Percentiles rank a stretch among this genome's conserved stretches.
Conservation (phyloP, 2,113 vertebrate genomes). For the Calyptommatus sinebrachiatus region DNA sequence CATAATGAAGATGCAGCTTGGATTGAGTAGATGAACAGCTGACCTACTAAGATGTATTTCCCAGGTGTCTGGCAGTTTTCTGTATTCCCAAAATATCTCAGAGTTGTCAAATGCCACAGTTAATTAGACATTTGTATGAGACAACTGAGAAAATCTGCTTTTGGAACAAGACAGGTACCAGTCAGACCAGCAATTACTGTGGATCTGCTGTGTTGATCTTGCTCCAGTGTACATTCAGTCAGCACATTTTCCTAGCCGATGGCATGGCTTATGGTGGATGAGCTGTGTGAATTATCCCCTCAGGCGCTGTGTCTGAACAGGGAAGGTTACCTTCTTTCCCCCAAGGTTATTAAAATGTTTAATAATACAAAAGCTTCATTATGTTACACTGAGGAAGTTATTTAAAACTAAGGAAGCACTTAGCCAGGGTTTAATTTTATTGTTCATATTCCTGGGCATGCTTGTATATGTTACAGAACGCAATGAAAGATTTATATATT, state of each 20-base stretch:
- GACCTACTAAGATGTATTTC: too few relatives aligned
- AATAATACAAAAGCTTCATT: constrained; percentile 12
- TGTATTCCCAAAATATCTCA: too few relatives aligned
- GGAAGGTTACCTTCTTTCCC: constrained; percentile 11
- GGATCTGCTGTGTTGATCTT: not conserved
- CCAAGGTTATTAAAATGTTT: constrained; percentile 30
- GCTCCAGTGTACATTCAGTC: not conserved
- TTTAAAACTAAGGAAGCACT: constrained; percentile 23
- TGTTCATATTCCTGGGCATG: not conserved
- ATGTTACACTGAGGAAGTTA: constrained; percentile 23
- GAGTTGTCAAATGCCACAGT: too few relatives aligned
- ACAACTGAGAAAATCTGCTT: not conserved
- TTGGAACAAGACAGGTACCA: too few relatives aligned
- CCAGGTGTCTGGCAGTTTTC: too few relatives aligned
- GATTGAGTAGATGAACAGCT: too few relatives aligned
- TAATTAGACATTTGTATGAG: too few relatives aligned
- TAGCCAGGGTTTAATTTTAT: constrained; percentile 26
- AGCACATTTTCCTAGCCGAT: not conserved
- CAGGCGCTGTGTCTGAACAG: not conserved
- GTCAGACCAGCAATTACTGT: not conserved
- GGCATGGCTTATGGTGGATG: not conserved
- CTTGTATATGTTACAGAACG: not conserved
- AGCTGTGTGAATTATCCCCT: not conserved
- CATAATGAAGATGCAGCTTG: too few relatives aligned
- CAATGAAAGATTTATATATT: constrained; percentile 25